phyloP scores from a whole-genome alignment of 2,797 vertebrate genomes.

The Pangasius sanitwongsei region DNA sequence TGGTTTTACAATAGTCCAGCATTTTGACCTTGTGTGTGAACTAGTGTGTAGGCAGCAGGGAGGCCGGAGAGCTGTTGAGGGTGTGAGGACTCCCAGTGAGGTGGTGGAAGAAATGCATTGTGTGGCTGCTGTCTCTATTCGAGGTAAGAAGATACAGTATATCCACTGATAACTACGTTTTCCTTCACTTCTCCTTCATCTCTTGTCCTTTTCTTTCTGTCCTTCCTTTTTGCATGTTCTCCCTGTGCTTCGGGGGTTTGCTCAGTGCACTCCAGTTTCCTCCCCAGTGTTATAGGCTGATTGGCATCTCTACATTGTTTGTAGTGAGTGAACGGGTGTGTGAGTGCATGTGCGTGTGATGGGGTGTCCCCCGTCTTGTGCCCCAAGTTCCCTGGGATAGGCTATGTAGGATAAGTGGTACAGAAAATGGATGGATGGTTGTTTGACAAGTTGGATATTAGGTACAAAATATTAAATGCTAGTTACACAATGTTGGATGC shows the following conservation, averaged over 20 bases:
- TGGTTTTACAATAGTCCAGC: background rate
- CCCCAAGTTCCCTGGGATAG: no score
- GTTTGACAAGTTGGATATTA: background rate
- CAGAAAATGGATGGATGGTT: background rate
- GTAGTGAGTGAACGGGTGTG: no score
- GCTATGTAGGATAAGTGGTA: no score
- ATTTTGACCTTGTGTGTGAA: conserved; percentile 14
- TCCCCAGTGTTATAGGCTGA: no score
- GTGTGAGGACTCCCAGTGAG: background rate
- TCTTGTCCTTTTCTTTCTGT: background rate
- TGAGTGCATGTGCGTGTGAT: no score
- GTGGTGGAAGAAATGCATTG: background rate
- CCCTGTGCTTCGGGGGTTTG: no score
- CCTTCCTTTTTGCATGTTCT: no score
- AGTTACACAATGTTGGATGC: background rate
- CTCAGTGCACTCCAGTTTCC: no score
- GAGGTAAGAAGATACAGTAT: background rate
- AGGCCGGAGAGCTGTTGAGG: background rate
- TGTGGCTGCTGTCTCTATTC: background rate
- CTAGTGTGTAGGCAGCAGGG: background rate
- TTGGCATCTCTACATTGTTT: no score
- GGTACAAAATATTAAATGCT: background rate
- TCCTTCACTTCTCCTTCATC: background rate
- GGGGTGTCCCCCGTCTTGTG: no score
- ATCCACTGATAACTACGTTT: background rate